Base-by-base conservation (phyloP, 2,888 invertebrate genomes). In the Orchestes rusci region DNA sequence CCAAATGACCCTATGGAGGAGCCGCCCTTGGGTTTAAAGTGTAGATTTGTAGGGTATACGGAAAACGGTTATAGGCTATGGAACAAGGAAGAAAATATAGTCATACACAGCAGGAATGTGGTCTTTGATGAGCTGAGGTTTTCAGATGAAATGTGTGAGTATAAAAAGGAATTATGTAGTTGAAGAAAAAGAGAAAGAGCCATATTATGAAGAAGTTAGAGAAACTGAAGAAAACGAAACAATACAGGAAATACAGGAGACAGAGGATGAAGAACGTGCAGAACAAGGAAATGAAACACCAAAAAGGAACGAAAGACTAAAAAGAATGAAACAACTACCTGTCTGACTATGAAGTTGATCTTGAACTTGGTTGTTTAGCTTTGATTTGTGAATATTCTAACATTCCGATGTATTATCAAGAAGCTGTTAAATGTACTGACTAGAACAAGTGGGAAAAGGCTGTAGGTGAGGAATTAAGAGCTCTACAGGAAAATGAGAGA, bases 41-140 rank as follows among this genome's bases (percentile, higher is more conserved):
- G n/a, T n/a, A n/a, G n/a, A n/a, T n/a, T n/a, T n/a, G n/a, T n/a
- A n/a, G n/a, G n/a, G n/a, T n/a, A n/a, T n/a, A n/a, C n/a, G n/a
- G n/a, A n/a, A n/a, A n/a, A n/a, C n/a, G 20, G 20, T 5, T 35
- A 35, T 16, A 4, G 17, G 5, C 16, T 12, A 5, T 33, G 13
- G 33, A 30, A 12, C 12, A n/a, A n/a, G n/a, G 12, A 8, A 7
- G 12, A 7, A 30, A n/a, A 5, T 4, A n/a, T n/a, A 5, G 4
- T 5, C 4, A 13, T 10, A 29, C 29, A 29, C 29, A 29, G 29
- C 10, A 30, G 31, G 13, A 12, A 30, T 30, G 31, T 30, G 8
- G 12, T 30, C 12, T 30, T 30, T 30, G 31, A 30, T 30, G 31
- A 30, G 31, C 8, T 5, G 12, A 30, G 12, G 5, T 30, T 30